A percentile compares a stretch with the other conserved stretches of the same genome.
phyloP scores from a whole-genome alignment of 1,140 invertebrate species.

The Dinoponera quadriceps region DNA sequence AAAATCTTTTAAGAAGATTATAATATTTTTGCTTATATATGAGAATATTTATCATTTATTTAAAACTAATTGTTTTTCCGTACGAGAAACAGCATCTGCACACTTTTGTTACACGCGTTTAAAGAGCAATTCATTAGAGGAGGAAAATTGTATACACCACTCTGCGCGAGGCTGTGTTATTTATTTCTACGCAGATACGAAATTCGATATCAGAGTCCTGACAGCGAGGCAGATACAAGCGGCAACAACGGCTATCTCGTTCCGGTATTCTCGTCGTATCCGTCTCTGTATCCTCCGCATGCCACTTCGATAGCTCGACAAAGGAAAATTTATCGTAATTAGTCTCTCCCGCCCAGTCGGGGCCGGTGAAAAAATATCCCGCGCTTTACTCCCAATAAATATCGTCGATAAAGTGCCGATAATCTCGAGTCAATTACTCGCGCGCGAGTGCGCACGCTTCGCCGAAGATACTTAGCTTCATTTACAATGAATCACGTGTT shows the following conservation, averaged over 20 bases:
- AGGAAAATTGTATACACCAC: no score
- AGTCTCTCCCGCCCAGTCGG: conserved; percentile 7
- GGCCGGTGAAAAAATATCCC: conserved; percentile 19
- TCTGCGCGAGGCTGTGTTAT: not conserved
- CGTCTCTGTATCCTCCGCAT: conserved; percentile 1
- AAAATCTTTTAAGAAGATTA: no score
- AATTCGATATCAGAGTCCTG: not conserved
- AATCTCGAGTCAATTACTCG: conserved; percentile 57
- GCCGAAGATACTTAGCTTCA: conserved; percentile 50
- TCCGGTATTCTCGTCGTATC: not conserved
- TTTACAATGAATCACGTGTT: conserved; percentile 57
- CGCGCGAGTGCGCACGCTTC: not conserved
- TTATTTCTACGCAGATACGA: conserved; percentile 2
- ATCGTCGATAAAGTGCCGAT: conserved; percentile 46
- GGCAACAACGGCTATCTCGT: conserved; percentile 10
- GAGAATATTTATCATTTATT: no score
- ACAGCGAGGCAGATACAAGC: not conserved
- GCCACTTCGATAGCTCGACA: conserved; percentile 25
- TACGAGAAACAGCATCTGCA: no score
- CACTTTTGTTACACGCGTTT: no score
- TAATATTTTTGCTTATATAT: no score
- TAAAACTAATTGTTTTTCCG: no score
- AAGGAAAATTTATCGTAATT: conserved; percentile 61
- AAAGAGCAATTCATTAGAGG: no score
- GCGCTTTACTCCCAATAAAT: conserved; percentile 52